These are phyloP conservation scores for Leuciscus idus DNA, from an alignment of 2,113 vertebrate species.

Conservation along the genomic window DNA sequence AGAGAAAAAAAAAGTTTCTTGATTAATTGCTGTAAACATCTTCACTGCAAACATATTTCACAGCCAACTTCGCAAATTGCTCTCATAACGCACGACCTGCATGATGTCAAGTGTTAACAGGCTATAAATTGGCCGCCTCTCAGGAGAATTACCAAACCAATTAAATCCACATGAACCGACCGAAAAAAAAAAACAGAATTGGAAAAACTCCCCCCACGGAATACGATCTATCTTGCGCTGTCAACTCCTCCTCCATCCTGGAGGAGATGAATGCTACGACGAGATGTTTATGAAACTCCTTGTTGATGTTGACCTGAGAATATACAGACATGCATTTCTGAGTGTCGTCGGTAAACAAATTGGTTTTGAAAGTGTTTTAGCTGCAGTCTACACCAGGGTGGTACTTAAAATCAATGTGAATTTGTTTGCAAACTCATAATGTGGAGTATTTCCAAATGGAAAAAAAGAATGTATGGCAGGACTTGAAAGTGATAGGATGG, in stretches of 20 bases:
- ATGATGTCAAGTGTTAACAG: constrained; percentile 62
- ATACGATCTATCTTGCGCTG: constrained; percentile 31
- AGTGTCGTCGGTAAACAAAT: constrained; percentile 1
- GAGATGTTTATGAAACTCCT: constrained; percentile 29
- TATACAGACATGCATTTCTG: constrained; percentile 27
- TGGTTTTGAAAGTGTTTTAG: constrained; percentile 24
- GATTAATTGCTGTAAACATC: constrained; percentile 29
- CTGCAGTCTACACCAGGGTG: background rate
- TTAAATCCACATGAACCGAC: constrained; percentile 59
- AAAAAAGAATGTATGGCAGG: background rate
- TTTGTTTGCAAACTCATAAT: background rate
- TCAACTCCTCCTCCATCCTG: constrained; percentile 1
- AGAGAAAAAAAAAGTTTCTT: background rate
- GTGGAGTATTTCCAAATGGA: background rate
- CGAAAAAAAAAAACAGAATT: background rate
- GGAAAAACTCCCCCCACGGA: constrained; percentile 25
- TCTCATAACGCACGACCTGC: constrained; percentile 40
- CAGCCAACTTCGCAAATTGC: constrained; percentile 40
- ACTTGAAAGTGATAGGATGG: background rate
- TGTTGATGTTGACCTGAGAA: constrained; percentile 28
- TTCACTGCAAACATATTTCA: constrained; percentile 53
- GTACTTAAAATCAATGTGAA: background rate
- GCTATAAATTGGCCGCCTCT: constrained; percentile 58
- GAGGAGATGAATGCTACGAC: background rate
- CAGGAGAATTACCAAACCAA: constrained; percentile 51